phyloP scores from a whole-genome alignment of 2,797 vertebrate species.

The Aplochiton taeniatus region DNA sequence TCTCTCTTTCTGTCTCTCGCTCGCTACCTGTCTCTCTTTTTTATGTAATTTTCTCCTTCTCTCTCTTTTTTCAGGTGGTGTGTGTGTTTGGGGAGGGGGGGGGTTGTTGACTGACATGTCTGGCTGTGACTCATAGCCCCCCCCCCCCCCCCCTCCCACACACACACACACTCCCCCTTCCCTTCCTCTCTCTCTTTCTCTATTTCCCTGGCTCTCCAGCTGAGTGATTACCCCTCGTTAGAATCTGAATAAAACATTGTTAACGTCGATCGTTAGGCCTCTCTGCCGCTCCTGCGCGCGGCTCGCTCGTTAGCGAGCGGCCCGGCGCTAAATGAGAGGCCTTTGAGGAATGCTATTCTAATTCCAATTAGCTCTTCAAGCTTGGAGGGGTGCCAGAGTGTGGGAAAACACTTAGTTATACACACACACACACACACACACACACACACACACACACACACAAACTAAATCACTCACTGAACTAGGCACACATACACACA shows the following conservation, averaged over 20 bases:
- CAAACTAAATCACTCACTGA: constrained; percentile 26
- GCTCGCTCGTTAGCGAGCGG: constrained; percentile 90
- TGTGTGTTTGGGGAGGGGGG: neutral
- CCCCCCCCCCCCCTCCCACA: constrained; percentile 48
- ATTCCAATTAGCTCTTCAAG: constrained; percentile 99
- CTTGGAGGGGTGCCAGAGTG: constrained; percentile 89
- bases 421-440: constrained; percentile 50
- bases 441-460: constrained; percentile 46
- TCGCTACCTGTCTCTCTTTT: constrained; percentile 67
- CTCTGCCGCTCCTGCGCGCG: constrained; percentile 79
- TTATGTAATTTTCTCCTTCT: neutral
- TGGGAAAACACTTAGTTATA: constrained; percentile 64
- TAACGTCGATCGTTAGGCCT: constrained; percentile 95
- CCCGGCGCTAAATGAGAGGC: constrained; percentile 91
- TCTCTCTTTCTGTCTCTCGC: constrained; percentile 70
- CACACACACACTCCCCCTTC: constrained; percentile 22
- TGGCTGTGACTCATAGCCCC: constrained; percentile 64
- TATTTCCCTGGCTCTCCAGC: constrained; percentile 80
- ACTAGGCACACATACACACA: neutral
- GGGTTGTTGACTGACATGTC: constrained; percentile 41
- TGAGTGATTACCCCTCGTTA: constrained; percentile 99
- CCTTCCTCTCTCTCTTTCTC: constrained; percentile 14
- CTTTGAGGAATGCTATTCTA: constrained; percentile 99
- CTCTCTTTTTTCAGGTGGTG: neutral
- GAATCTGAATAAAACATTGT: constrained; percentile 99